Evolutionary conservation across 2,797 vertebrate species (phyloP).

Genomic region (Limnodromus scolopaceus): DNA sequence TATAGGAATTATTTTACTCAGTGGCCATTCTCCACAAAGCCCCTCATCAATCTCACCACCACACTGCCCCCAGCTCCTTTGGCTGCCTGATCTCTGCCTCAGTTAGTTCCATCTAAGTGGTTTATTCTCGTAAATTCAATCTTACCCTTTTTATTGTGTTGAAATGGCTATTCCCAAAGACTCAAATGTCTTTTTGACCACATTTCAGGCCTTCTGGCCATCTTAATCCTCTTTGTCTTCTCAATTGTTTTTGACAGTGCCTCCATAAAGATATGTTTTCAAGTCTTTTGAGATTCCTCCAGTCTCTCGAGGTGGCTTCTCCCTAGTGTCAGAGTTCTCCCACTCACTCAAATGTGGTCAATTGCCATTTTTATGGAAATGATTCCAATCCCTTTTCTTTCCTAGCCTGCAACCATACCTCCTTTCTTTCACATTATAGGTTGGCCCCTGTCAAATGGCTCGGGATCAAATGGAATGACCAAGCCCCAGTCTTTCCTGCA

Average conservation of each 20-base stretch:
- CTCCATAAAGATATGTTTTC: background rate
- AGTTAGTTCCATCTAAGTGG: background rate
- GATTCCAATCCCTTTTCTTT: background rate
- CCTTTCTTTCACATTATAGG: background rate
- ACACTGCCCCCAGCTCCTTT: background rate
- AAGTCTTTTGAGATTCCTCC: background rate
- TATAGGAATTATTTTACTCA: background rate
- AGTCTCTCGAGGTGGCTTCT: accelerated
- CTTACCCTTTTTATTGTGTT: background rate
- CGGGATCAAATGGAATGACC: background rate
- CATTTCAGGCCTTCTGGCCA: background rate
- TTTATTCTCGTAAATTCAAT: background rate
- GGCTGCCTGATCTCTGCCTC: background rate
- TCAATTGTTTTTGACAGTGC: background rate
- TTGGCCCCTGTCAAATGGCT: background rate
- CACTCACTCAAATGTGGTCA: background rate
- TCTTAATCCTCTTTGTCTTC: background rate
- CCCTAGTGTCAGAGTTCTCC: background rate
- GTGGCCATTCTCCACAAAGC: background rate
- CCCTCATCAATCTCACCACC: background rate
- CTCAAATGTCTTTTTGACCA: background rate
- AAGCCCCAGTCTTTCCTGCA: background rate
- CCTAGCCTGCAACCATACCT: background rate
- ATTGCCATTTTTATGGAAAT: background rate
- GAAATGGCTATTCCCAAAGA: background rate